phyloP scores from a whole-genome alignment of 1,140 invertebrate genomes.

The Chrysopa pallens region DNA sequence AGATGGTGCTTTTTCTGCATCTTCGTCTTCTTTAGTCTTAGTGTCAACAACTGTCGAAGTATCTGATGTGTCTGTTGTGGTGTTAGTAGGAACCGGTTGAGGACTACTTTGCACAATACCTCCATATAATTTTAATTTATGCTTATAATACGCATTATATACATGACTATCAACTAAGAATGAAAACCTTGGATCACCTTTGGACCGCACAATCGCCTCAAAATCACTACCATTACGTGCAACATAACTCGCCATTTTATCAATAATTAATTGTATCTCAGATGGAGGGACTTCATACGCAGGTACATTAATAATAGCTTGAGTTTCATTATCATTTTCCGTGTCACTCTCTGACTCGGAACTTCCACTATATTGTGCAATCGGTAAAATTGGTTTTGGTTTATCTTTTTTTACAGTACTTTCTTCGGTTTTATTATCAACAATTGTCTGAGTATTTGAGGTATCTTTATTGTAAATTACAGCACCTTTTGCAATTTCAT shows the following conservation, averaged over 20 bases:
- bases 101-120: slow-evolving; percentile 2
- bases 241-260: slow-evolving; percentile 92
- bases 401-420: slow-evolving; percentile 21
- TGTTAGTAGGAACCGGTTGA: slow-evolving; percentile 2
- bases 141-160: slow-evolving; percentile 58
- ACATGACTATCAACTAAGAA: slow-evolving; percentile 57
- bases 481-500: slow-evolving; percentile 4
- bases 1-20: slow-evolving; percentile 18
- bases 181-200: slow-evolving; percentile 69
- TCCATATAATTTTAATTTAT: slow-evolving; percentile 25
- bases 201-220: slow-evolving; percentile 70
- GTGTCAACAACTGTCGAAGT: slow-evolving; percentile 18
- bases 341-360: slow-evolving; percentile 24
- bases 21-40: slow-evolving; percentile 29
- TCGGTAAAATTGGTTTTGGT: slow-evolving; percentile 21
- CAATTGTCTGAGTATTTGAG: background rate
- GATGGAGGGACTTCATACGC: slow-evolving; percentile 46
- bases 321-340: slow-evolving; percentile 8
- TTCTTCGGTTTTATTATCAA: background rate
- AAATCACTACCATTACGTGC: slow-evolving; percentile 87
- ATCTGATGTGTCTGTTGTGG: slow-evolving; percentile 15
- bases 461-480: slow-evolving; percentile 7
- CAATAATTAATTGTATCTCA: slow-evolving; percentile 72
- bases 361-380: slow-evolving; percentile 37
- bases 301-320: slow-evolving; percentile 9